phyloP scores from a whole-genome alignment of 2,888 invertebrate species.

The Drosophila ezoana region DNA sequence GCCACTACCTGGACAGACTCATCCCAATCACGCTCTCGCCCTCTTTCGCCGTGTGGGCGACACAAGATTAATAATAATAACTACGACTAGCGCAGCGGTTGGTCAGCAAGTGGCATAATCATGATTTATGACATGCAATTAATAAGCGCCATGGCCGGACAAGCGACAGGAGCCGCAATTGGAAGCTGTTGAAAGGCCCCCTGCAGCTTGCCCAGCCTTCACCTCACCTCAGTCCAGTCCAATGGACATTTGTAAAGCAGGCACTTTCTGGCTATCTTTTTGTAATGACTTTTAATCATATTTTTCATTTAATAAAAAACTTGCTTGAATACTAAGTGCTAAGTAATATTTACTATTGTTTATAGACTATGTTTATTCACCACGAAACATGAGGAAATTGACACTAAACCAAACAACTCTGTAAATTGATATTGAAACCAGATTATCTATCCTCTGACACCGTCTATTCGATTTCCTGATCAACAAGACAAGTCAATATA shows the following conservation, averaged over 20 bases:
- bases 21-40: neutral
- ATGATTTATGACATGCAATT: conserved; percentile 81
- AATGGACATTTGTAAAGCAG: conserved; percentile 61
- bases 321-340: too few species aligned
- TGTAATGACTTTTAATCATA: conserved; percentile 7
- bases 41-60: conserved; percentile 53
- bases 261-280: conserved; percentile 25
- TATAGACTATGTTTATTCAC: too few species aligned
- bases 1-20: conserved; percentile 44
- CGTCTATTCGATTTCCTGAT: too few species aligned
- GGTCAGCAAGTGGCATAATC: conserved; percentile 79
- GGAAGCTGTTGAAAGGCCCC: conserved; percentile 62
- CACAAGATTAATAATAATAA: conserved; percentile 79
- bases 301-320: too few species aligned
- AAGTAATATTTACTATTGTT: too few species aligned
- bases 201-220: neutral
- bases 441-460: too few species aligned
- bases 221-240: neutral
- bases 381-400: too few species aligned
- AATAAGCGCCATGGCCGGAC: conserved; percentile 68
- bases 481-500: too few species aligned
- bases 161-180: conserved; percentile 29
- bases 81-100: conserved; percentile 77
- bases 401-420: too few species aligned
- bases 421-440: too few species aligned